phyloP scores from a whole-genome alignment of 2,113 vertebrate genomes.

The Cyprinus carpio region DNA sequence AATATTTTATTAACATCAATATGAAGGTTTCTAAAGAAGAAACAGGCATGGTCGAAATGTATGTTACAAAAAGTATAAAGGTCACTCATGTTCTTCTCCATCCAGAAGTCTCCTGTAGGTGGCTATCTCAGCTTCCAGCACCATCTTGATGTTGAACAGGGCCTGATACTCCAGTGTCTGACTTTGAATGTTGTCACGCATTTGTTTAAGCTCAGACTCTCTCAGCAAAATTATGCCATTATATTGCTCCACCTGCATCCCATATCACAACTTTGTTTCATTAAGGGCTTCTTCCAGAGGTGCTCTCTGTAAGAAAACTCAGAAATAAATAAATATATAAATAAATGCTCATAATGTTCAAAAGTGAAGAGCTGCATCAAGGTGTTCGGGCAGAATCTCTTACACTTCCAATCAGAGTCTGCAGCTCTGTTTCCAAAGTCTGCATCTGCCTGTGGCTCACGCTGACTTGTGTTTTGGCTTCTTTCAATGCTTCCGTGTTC shows the following conservation, averaged over 20 bases:
- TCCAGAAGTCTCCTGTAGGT: slow-evolving; percentile 90
- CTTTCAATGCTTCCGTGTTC: slow-evolving; percentile 83
- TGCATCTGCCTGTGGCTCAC: slow-evolving; percentile 83
- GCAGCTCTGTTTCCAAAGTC: slow-evolving; percentile 87
- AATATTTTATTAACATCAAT: background rate
- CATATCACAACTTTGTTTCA: slow-evolving; percentile 79
- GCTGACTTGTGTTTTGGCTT: slow-evolving; percentile 79
- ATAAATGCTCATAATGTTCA: background rate
- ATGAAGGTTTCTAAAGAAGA: background rate
- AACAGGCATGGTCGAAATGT: background rate
- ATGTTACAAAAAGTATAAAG: background rate
- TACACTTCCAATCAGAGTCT: slow-evolving; percentile 77
- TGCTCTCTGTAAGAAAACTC: slow-evolving; percentile 77
- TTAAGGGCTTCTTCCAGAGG: slow-evolving; percentile 82
- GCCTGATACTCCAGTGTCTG: slow-evolving; percentile 84
- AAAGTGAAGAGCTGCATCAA: background rate
- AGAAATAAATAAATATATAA: background rate
- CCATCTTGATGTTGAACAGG: slow-evolving; percentile 90
- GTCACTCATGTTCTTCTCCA: slow-evolving; percentile 65
- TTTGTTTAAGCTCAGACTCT: slow-evolving; percentile 82
- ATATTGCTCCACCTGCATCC: slow-evolving; percentile 81
- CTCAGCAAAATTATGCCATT: slow-evolving; percentile 77
- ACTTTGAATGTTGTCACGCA: slow-evolving; percentile 79
- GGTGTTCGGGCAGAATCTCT: background rate
- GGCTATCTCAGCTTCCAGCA: slow-evolving; percentile 92